Evolutionary conservation across 2,888 invertebrate genomes (phyloP).

Genomic region (Timema cristinae): DNA sequence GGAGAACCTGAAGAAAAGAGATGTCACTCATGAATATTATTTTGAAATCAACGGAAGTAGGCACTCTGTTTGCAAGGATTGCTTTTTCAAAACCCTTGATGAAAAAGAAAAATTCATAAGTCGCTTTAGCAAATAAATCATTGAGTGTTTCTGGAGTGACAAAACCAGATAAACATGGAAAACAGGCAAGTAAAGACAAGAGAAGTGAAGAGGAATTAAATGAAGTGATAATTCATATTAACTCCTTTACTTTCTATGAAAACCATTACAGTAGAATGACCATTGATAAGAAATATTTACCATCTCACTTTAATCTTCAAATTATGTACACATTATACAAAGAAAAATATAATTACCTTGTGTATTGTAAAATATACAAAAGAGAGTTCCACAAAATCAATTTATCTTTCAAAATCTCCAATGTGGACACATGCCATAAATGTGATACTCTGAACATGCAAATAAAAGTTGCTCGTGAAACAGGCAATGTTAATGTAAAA

Average conservation of each 20-base stretch:
- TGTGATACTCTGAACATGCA: not conserved
- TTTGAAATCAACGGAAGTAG: too few relatives aligned
- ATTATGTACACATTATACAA: not conserved
- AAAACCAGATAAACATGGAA: too few relatives aligned
- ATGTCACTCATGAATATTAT: too few relatives aligned
- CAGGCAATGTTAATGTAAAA: not conserved
- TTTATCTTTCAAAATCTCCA: not conserved
- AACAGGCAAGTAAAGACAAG: too few relatives aligned
- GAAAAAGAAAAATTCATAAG: too few relatives aligned
- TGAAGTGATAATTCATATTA: not conserved
- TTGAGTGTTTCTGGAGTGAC: too few relatives aligned
- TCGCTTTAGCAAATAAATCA: too few relatives aligned
- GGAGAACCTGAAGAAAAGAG: too few relatives aligned
- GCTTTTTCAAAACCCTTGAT: too few relatives aligned
- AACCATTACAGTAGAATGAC: slow-evolving; percentile 1
- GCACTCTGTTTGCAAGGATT: too few relatives aligned
- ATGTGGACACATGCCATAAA: not conserved
- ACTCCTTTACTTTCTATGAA: slow-evolving; percentile 1
- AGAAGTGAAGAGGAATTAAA: too few relatives aligned
- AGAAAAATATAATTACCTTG: slow-evolving; percentile 1
- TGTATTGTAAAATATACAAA: not conserved
- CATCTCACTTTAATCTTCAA: not conserved
- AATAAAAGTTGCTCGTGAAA: slow-evolving; percentile 3
- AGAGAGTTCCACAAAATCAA: not conserved
- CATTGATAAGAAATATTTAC: not conserved